These are phyloP conservation scores for Lasioglossum lativentre DNA, from an alignment of 2,888 invertebrate species.

Conservation along the genomic window DNA sequence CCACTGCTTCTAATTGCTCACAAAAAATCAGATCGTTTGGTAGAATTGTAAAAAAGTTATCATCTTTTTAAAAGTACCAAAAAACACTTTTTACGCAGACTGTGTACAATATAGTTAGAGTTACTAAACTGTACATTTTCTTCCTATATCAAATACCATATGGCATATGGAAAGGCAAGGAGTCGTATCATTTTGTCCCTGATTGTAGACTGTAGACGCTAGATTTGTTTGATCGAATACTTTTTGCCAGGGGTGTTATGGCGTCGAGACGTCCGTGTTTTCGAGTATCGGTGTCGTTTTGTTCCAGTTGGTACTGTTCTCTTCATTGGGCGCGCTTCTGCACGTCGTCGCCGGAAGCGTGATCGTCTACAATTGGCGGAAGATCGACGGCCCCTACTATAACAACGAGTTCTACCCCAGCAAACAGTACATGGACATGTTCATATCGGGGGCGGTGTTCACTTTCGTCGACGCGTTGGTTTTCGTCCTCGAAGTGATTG, in stretches of 20 bases:
- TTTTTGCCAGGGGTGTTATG: not conserved
- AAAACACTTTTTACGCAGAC: too few relatives aligned
- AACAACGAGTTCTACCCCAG: constrained; percentile 86
- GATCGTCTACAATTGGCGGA: constrained; percentile 86
- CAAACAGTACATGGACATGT: constrained; percentile 89
- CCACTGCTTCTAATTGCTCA: too few relatives aligned
- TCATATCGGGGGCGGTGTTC: constrained; percentile 88
- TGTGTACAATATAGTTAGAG: not conserved
- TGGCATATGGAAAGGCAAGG: not conserved
- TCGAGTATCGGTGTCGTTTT: constrained; percentile 31
- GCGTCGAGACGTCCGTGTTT: not conserved
- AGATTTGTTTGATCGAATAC: not conserved
- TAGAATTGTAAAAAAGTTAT: too few relatives aligned
- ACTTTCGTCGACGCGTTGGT: constrained; percentile 87
- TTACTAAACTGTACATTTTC: not conserved
- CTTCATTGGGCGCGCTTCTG: constrained; percentile 87
- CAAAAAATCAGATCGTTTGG: too few relatives aligned
- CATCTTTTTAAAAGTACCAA: too few relatives aligned
- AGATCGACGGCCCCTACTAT: constrained; percentile 78
- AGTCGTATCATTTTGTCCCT: not conserved
- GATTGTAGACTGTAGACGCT: not conserved
- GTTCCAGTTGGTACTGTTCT: constrained; percentile 87
- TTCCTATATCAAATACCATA: too few relatives aligned
- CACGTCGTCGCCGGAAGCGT: constrained; percentile 89
- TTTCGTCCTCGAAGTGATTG: constrained; percentile 88